A percentile compares a stretch with the other conserved stretches of the same genome.
Conservation (phyloP, 1,140 invertebrate species). For the Papilio glaucus region DNA sequence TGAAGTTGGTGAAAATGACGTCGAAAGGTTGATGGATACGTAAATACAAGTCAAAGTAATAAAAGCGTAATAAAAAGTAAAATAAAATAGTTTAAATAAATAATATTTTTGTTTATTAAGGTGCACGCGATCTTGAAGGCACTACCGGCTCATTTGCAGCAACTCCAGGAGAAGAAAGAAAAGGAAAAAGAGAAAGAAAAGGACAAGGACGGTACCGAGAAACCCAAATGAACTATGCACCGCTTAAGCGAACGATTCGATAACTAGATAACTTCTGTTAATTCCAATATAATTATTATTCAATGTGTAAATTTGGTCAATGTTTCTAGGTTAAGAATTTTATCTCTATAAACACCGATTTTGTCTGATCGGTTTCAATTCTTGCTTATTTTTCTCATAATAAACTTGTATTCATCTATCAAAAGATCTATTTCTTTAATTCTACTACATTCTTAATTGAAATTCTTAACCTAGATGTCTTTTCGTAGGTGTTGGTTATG, state of each 20-base stretch:
- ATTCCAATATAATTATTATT: slow-evolving; percentile 27
- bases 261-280: slow-evolving; percentile 45
- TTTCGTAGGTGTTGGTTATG: slow-evolving; percentile 41
- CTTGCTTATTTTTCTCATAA: not conserved
- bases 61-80: no score
- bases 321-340: slow-evolving; percentile 52
- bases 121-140: slow-evolving; percentile 95
- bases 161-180: slow-evolving; percentile 84
- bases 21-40: no score
- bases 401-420: slow-evolving; percentile 22
- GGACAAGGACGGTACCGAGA: slow-evolving; percentile 63
- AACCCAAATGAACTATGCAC: slow-evolving; percentile 71
- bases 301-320: slow-evolving; percentile 40
- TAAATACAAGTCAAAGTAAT: no score
- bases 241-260: slow-evolving; percentile 58
- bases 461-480: slow-evolving; percentile 51
- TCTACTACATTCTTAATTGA: slow-evolving; percentile 33
- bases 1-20: no score
- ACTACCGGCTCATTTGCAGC: slow-evolving; percentile 88
- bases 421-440: not conserved
- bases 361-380: slow-evolving; percentile 8
- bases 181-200: slow-evolving; percentile 71
- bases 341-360: slow-evolving; percentile 36
- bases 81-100: slow-evolving; percentile 13
- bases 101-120: slow-evolving; percentile 46